Percentiles rank a stretch among this genome's conserved stretches.
These are phyloP conservation scores for Trachelus tabidus DNA, from an alignment of 2,888 invertebrate species.

Conservation along the genomic window DNA sequence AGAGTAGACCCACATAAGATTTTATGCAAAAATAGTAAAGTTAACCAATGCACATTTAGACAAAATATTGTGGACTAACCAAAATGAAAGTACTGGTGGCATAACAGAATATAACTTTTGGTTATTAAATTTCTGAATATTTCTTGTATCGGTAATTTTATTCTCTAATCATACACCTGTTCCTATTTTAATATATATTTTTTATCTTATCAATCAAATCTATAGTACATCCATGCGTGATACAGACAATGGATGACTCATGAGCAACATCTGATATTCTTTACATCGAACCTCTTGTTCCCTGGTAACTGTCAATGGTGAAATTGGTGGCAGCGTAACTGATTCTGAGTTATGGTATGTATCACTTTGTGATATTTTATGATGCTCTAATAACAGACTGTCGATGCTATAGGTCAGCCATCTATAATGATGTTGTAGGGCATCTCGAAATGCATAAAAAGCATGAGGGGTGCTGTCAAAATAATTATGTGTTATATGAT, in stretches of 20 bases:
- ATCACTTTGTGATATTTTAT: slow-evolving; percentile 24
- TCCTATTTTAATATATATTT: not conserved
- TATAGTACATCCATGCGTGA: not conserved
- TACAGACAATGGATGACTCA: not conserved
- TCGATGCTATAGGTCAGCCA: slow-evolving; percentile 71
- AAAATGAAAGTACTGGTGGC: not conserved
- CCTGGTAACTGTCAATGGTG: slow-evolving; percentile 53
- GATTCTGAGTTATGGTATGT: slow-evolving; percentile 25
- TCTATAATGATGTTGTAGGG: slow-evolving; percentile 69
- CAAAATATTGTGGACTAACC: not conserved
- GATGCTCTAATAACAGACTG: slow-evolving; percentile 31
- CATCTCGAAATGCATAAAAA: slow-evolving; percentile 70
- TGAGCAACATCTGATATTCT: not conserved
- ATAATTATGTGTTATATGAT: slow-evolving; percentile 1
- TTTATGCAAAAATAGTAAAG: not conserved
- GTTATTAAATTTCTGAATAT: not conserved
- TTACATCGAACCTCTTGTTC: slow-evolving; percentile 47
- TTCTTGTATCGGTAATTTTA: not conserved
- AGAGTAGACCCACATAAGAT: not conserved
- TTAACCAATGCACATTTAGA: not conserved
- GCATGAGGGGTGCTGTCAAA: slow-evolving; percentile 58
- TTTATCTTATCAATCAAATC: not conserved
- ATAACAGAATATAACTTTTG: not conserved
- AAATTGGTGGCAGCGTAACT: slow-evolving; percentile 52
- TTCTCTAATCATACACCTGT: not conserved